phyloP scores from a whole-genome alignment of 2,888 invertebrate genomes.

The Prenolepis imparis region DNA sequence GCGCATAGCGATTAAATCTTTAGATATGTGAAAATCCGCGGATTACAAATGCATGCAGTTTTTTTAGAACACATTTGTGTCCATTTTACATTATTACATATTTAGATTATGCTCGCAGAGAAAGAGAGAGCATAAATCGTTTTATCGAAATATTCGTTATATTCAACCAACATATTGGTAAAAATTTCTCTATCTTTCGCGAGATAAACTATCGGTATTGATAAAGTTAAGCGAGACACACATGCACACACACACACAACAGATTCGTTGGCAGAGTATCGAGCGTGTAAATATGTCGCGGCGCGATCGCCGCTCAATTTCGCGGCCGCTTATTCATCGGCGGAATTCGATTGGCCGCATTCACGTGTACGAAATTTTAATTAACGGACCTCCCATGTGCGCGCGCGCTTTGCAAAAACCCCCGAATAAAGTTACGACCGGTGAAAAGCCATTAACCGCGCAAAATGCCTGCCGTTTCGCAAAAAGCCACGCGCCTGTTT shows the following conservation, averaged over 20 bases:
- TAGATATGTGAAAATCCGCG: neutral
- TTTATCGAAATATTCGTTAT: neutral
- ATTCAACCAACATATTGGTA: neutral
- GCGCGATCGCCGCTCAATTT: conserved; percentile 72
- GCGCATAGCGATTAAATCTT: neutral
- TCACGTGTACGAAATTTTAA: conserved; percentile 81
- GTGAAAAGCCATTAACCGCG: conserved; percentile 79
- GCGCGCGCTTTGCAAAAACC: conserved; percentile 70
- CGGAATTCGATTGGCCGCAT: conserved; percentile 75
- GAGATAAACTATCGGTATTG: conserved; percentile 42
- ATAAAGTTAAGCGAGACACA: conserved; percentile 42
- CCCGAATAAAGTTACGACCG: conserved; percentile 79
- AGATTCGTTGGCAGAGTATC: conserved; percentile 43
- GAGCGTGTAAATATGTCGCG: conserved; percentile 42
- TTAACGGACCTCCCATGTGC: conserved; percentile 78
- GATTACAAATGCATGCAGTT: neutral
- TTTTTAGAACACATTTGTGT: conserved; percentile 1
- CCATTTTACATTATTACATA: neutral
- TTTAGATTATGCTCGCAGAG: neutral
- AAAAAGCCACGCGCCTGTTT: conserved; percentile 70
- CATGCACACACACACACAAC: neutral
- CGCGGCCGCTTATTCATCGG: conserved; percentile 74
- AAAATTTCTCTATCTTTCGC: neutral
- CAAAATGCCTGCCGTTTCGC: conserved; percentile 74
- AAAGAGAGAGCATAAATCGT: neutral